Evolutionary conservation across 2,797 vertebrate species (phyloP).

Genomic region (Hypotaenidia philippensis): DNA sequence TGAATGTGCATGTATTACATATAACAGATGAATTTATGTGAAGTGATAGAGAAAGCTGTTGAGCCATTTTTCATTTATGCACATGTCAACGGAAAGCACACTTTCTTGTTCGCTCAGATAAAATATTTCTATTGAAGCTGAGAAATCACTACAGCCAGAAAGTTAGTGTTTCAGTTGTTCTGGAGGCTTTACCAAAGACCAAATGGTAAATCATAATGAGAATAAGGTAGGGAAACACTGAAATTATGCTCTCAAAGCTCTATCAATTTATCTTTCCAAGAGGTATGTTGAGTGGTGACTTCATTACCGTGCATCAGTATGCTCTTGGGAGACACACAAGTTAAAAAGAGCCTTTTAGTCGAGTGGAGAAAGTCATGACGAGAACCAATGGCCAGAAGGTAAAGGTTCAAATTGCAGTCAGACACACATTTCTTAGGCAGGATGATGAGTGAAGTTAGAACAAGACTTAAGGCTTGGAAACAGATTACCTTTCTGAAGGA

Average conservation of each 20-base stretch:
- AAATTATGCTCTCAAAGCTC: neutral
- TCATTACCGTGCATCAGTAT: neutral
- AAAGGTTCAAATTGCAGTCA: neutral
- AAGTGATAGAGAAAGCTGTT: neutral
- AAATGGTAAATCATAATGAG: neutral
- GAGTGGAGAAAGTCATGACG: neutral
- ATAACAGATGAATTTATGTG: neutral
- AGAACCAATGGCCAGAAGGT: neutral
- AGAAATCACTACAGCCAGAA: neutral
- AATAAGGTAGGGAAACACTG: neutral
- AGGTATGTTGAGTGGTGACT: neutral
- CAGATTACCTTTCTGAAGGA: neutral
- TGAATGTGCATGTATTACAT: neutral
- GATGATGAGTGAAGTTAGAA: neutral
- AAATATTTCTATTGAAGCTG: neutral
- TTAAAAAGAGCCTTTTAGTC: neutral
- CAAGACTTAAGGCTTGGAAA: neutral
- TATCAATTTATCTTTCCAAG: neutral
- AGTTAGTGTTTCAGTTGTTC: neutral
- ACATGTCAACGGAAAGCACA: fast-evolving
- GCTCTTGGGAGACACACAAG: neutral
- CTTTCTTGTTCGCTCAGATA: neutral
- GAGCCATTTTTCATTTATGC: neutral
- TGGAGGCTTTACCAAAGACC: neutral
- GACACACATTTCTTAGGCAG: neutral